phyloP scores from a whole-genome alignment of 2,797 vertebrate species.

The Chanos chanos region DNA sequence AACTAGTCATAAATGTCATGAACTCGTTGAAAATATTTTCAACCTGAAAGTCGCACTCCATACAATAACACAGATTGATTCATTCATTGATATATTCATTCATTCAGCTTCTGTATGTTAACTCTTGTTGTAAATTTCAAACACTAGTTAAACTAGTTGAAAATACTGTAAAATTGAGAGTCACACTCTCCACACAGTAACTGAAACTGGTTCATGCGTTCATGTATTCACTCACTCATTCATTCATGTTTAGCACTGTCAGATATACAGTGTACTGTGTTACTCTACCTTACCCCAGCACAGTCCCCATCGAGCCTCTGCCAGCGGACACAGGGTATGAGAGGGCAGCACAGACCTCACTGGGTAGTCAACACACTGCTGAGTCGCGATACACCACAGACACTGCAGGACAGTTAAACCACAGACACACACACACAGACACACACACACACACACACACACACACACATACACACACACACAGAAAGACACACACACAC shows the following conservation, averaged over 20 bases:
- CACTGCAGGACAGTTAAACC: conserved; percentile 70
- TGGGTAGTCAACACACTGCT: conserved; percentile 81
- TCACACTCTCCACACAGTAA: no score
- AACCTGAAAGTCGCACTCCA: no score
- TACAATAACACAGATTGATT: no score
- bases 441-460: background rate
- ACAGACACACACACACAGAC: background rate
- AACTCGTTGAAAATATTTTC: no score
- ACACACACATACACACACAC: background rate
- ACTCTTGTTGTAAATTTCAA: no score
- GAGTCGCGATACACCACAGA: conserved; percentile 83
- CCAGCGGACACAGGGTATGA: conserved; percentile 72
- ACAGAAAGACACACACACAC: background rate
- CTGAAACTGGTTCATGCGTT: no score
- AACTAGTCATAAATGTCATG: no score
- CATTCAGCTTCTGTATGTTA: no score
- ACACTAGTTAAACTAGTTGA: no score
- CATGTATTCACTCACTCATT: background rate
- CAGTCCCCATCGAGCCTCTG: conserved; percentile 85
- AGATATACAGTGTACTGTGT: background rate
- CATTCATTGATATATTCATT: no score
- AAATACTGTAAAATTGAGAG: no score
- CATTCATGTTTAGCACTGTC: background rate
- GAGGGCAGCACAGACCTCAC: conserved; percentile 78
- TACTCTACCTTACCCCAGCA: conserved; percentile 84